Conservation (phyloP, 2,797 vertebrate genomes). For the Onychomys leucogaster region DNA sequence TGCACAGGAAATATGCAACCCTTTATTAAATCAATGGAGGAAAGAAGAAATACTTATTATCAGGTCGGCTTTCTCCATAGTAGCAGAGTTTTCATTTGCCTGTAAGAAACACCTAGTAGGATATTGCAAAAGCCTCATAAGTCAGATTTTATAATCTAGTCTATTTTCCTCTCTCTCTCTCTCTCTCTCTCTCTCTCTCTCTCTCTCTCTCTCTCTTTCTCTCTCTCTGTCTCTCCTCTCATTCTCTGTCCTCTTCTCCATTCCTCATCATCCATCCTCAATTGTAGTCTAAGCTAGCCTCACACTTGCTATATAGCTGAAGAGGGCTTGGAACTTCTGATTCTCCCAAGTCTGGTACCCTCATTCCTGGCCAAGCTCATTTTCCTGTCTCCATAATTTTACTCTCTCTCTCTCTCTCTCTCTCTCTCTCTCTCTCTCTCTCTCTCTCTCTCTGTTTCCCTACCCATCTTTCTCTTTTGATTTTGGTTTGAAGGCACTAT, state of each 20-base stretch:
- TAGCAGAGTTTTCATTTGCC: background rate
- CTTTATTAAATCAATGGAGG: background rate
- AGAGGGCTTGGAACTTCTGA: background rate
- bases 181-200: no score
- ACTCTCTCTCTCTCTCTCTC: background rate
- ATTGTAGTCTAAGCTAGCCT: background rate
- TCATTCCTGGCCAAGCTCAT: background rate
- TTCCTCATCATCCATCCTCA: no score
- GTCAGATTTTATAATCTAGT: background rate
- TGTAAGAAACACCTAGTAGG: background rate
- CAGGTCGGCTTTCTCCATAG: background rate
- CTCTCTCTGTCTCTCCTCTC: no score
- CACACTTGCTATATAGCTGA: background rate
- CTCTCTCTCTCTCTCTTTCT: no score
- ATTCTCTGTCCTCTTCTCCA: no score
- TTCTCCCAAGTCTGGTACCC: background rate
- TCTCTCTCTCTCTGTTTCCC: no score
- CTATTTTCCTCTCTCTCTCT: background rate
- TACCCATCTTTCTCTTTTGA: background rate
- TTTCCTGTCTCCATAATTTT: conserved; percentile 18
- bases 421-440: no score
- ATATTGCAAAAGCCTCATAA: background rate
- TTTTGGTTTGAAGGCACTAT: background rate
- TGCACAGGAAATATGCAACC: background rate
- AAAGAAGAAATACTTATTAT: background rate